Base-by-base conservation (phyloP, 2,797 vertebrate genomes). In the Tiaroga cobitis region DNA sequence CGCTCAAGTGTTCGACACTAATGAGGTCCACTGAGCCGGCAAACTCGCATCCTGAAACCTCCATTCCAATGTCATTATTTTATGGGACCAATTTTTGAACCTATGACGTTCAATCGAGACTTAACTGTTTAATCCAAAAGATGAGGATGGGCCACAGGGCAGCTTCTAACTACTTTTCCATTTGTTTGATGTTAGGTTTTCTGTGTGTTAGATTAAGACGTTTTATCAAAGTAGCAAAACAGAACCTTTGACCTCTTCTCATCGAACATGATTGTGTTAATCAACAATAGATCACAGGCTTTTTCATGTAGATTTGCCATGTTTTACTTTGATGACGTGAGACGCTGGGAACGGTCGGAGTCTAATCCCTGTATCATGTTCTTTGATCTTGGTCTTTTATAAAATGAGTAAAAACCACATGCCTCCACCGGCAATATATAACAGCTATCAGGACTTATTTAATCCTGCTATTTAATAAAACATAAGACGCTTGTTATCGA, bases 11-110 rank as follows among this genome's bases (percentile, higher is more conserved):
- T 49, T 81, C 19, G 18, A 76, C 21, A 84, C 56, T 86, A 89
- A 84, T 87, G 83, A 89, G 81, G 56, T 85, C 88, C 86, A 80
- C 76, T 46, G 83, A 75, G 82, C 49, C 34, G 2, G 26, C 61
- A 41, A 72, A 43, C 26, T 32, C 2, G 37, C 9, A 29, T 84
- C 39, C 26, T 16, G n/a, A 13, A 63, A 80, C 26, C 37, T 79
- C 85, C 39, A 59, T 54, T 32, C 29, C 56, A 85, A 37, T 61
- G 72, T 56, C 67, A 65, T 72, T 29, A 46, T 34, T 76, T 46
- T 56, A 43, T 41, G 5, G 0, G 3, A 9, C 51, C 54, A 29
- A 59, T 79, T 65, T 73, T 49, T 84, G 46, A 19, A 78, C 68
- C 68, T 29, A 24, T 80, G 41, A 39, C 11, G 2, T 65, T 74